These are phyloP conservation scores for Spilogale gracilis DNA, from an alignment of 2,113 vertebrate species.

Conservation along the genomic window DNA sequence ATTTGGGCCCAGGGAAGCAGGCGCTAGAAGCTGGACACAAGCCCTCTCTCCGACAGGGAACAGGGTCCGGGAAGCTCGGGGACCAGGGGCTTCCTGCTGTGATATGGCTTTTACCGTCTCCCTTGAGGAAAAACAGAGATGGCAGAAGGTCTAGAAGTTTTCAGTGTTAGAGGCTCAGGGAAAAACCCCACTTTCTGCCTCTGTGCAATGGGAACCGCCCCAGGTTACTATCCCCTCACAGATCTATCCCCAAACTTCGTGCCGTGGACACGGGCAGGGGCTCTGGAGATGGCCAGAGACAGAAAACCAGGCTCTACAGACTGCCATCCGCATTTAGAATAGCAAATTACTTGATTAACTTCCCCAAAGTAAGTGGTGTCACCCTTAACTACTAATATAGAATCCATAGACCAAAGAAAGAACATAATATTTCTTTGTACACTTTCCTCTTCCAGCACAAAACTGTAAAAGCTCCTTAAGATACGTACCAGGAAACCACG, in stretches of 20 bases:
- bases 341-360: conserved; percentile 30
- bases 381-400: not conserved
- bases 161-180: not conserved
- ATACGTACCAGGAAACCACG: not conserved
- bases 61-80: not conserved
- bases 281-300: conserved; percentile 44
- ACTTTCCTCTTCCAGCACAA: not conserved
- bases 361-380: not conserved
- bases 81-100: not conserved
- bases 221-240: not conserved
- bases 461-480: not conserved
- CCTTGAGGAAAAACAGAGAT: not conserved
- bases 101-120: too few relatives aligned
- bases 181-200: conserved; percentile 61
- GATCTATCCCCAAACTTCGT: conserved; percentile 40
- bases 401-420: not conserved
- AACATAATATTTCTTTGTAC: not conserved
- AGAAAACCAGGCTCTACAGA: conserved; percentile 40
- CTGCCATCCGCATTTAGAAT: conserved; percentile 46
- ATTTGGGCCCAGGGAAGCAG: accelerated
- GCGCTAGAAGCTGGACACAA: accelerated
- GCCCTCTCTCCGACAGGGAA: accelerated
- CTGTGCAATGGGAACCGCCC: conserved; percentile 72
- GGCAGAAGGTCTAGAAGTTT: not conserved
- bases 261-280: not conserved